Conservation (phyloP, 2,888 invertebrate species). For the Drosophila neutralis region DNA sequence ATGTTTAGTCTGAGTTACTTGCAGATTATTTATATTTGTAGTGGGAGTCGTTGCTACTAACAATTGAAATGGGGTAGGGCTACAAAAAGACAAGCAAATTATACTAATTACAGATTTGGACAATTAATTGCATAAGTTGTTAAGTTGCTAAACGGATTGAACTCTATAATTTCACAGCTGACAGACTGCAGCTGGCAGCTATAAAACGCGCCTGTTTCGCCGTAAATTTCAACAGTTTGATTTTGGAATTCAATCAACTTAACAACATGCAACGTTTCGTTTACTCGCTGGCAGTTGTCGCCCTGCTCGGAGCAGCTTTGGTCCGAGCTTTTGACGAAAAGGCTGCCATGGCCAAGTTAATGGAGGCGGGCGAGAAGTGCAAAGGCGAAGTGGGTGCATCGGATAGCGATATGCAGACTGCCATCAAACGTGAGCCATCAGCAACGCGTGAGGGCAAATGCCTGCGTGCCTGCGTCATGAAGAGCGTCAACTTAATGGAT, state of each 20-base stretch:
- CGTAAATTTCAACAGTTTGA: slow-evolving; percentile 36
- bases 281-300: slow-evolving; percentile 26
- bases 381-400: slow-evolving; percentile 74
- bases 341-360: slow-evolving; percentile 62
- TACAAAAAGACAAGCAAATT: slow-evolving; percentile 16
- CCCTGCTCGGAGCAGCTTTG: slow-evolving; percentile 38
- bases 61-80: slow-evolving; percentile 7
- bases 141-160: slow-evolving; percentile 34
- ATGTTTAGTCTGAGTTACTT: not conserved
- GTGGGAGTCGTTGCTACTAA: slow-evolving; percentile 2
- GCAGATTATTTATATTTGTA: not conserved
- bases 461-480: slow-evolving; percentile 77
- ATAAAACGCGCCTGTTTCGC: slow-evolving; percentile 48
- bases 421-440: slow-evolving; percentile 60
- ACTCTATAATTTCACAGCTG: slow-evolving; percentile 78
- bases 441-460: slow-evolving; percentile 72
- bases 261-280: slow-evolving; percentile 51
- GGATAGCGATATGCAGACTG: slow-evolving; percentile 64
- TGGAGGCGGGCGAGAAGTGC: slow-evolving; percentile 65
- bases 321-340: slow-evolving; percentile 64
- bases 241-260: slow-evolving; percentile 20
- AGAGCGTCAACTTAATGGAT: slow-evolving; percentile 59
- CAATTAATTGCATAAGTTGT: slow-evolving; percentile 38
- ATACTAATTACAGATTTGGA: slow-evolving; percentile 40
- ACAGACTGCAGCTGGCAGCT: slow-evolving; percentile 40